phyloP scores from a whole-genome alignment of 2,113 vertebrate species.

The Podarcis cretensis region DNA sequence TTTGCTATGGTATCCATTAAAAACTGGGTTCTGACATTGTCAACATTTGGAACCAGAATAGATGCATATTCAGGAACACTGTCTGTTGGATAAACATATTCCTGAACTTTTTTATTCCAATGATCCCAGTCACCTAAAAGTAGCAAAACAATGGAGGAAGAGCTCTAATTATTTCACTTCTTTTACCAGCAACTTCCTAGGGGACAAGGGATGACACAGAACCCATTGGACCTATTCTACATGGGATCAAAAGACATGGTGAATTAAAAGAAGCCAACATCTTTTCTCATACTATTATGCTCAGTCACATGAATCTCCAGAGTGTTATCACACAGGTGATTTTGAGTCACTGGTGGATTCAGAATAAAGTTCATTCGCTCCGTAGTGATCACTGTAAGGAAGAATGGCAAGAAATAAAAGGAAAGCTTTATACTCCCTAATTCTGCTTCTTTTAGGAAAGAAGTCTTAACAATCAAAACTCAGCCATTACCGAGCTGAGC shows the following conservation, averaged over 20 bases:
- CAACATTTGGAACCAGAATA: slow-evolving; percentile 83
- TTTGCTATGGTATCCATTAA: slow-evolving; percentile 81
- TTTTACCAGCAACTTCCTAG: not conserved
- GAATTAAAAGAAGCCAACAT: not conserved
- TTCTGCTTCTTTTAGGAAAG: not conserved
- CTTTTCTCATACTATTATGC: not conserved
- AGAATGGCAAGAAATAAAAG: not conserved
- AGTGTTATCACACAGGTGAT: not conserved
- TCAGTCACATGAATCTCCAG: not conserved
- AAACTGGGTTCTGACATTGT: slow-evolving; percentile 80
- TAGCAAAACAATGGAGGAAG: not conserved
- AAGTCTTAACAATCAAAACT: not conserved
- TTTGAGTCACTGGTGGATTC: not conserved
- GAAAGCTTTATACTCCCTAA: not conserved
- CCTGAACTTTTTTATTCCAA: slow-evolving; percentile 79
- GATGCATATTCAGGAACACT: slow-evolving; percentile 78
- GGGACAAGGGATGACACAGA: not conserved
- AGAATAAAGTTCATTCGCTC: not conserved
- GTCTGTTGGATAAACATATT: slow-evolving; percentile 80
- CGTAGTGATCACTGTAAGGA: not conserved
- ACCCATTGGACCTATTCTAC: not conserved
- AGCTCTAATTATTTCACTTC: not conserved
- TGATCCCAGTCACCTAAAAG: slow-evolving; percentile 78
- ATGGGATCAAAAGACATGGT: not conserved
- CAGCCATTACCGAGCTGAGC: not conserved